Evolutionary conservation across 2,113 vertebrate species (phyloP), one percentile per base, ranked within the genome.

Genomic region (Cyanoramphus novaezelandiae): DNA sequence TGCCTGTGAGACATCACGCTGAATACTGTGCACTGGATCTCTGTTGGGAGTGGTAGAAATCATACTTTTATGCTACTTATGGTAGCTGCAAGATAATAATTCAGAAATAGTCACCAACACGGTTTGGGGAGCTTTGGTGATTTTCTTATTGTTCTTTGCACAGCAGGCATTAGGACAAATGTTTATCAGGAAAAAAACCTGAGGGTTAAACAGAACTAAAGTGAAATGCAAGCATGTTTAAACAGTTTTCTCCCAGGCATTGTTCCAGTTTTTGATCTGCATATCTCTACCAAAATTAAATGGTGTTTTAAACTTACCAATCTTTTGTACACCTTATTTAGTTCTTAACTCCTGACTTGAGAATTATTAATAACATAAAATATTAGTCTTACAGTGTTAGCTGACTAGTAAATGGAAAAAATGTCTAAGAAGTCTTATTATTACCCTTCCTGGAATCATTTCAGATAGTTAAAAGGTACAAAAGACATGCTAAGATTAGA

Each of bases 341-440:
- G 97, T 97, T 90, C 82, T 87, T 97, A 97, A 97, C 84, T 97
- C 90, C 93, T 98, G 94, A 97, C 78, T 96, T 75, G 78, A 95
- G 79, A 91, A 96, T 95, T 97, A 96, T 96, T 98, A 97, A 96
- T 97, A 95, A 91, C 82, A 95, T 97, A 95, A 97, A 97, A 97
- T 97, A 96, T 97, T 98, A 97, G 93, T 68, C 95, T 98, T 96
- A 93, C 88, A 88, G 44, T 95, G 85, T 96, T 97, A 97, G 71
- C 82, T 93, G 91, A 97, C 88, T 91, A 79, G 92, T 83, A 95
- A 97, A 95, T 96, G 92, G 83, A 97, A 90, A 97, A 83, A 86
- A 95, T 82, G 84, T 93, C 88, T 97, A 95, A 92, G 93, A 95
- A 95, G 88, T 94, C 79, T 67, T 97, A 94, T 94, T 96, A 93